Base-by-base conservation (phyloP, 2,888 invertebrate species). In the Meteorus cinctellus region DNA sequence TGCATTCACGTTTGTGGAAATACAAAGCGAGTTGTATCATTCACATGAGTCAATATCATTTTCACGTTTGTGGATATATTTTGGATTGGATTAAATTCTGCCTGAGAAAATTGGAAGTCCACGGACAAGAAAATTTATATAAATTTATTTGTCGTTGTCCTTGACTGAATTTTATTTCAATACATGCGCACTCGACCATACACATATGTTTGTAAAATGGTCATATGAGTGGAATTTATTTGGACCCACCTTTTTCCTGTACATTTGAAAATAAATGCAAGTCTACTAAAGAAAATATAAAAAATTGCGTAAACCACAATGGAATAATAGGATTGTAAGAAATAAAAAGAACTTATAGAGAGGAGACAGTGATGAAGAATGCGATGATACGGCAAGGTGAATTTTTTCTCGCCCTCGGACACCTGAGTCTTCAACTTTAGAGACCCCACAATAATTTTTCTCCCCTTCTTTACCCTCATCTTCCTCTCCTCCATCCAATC, bases 301-400 rank as follows among this genome's bases (percentile, higher is more conserved):
- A 55, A 55, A 55, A 55, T 55, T 55, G 55, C 55, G 55, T 55
- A 55, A 55, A 55, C 55, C 55, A 55, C 55, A 55, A 55, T 55
- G n/a, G 55, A 55, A 55, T 55, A 55, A 55, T 55, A 19, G 55
- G 19, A 55, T 19, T 19, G 19, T 55, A 19, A 19, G 12, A 41
- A 41, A 41, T 8, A 55, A 55, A 41, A 66, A 62, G 31, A 62
- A 29, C 4, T 48, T 68, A 68, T 41, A 51, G n/a, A 48, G 12
- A 14, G 36, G 24, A 65, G 34, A 65, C 34, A 65, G 10, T 65
- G 62, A 65, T 75, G 79, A 80, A 75, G 82, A 81, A 82, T 80
- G 82, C 79, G 77, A 79, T 45, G 81, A 77, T 70, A 74, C 78
- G 79, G 81, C 77, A 82, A 85, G 85, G 84, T 84, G 86, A 84